These are phyloP conservation scores for Coccyzus lansbergi DNA, from an alignment of 2,797 vertebrate genomes.

Conservation along the genomic window DNA sequence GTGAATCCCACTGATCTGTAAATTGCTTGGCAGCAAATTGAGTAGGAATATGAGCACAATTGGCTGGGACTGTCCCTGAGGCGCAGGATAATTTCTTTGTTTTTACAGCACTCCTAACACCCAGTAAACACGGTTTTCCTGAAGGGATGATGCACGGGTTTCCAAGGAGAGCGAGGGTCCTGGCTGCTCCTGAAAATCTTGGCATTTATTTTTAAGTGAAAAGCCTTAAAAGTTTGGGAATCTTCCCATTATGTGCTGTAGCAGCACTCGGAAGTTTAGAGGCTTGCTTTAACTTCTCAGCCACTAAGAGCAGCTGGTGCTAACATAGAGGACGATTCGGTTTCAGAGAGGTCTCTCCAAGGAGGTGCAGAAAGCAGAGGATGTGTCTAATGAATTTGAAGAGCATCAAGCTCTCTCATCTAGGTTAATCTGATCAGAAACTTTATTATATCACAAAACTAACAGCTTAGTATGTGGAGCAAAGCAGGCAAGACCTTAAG, in stretches of 20 bases:
- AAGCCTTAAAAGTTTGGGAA: neutral
- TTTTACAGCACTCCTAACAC: neutral
- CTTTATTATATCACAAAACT: neutral
- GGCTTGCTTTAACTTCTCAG: neutral
- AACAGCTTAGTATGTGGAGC: neutral
- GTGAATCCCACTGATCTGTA: neutral
- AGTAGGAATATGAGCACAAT: neutral
- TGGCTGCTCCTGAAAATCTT: neutral
- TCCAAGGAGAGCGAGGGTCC: neutral
- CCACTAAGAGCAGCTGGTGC: neutral
- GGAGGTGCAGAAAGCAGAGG: neutral
- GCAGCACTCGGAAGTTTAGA: neutral
- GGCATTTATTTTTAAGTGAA: neutral
- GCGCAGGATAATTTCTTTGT: neutral
- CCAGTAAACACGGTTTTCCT: neutral
- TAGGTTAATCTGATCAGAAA: neutral
- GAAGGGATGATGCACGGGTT: neutral
- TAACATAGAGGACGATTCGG: neutral
- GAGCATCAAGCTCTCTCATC: neutral
- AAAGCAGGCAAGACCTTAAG: neutral
- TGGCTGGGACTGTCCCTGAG: neutral
- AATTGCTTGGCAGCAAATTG: neutral
- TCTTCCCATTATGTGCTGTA: neutral
- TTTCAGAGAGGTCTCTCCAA: neutral
- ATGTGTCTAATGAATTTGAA: neutral